Conservation (phyloP, 2,797 vertebrate genomes). For the Psittacula derbiana region DNA sequence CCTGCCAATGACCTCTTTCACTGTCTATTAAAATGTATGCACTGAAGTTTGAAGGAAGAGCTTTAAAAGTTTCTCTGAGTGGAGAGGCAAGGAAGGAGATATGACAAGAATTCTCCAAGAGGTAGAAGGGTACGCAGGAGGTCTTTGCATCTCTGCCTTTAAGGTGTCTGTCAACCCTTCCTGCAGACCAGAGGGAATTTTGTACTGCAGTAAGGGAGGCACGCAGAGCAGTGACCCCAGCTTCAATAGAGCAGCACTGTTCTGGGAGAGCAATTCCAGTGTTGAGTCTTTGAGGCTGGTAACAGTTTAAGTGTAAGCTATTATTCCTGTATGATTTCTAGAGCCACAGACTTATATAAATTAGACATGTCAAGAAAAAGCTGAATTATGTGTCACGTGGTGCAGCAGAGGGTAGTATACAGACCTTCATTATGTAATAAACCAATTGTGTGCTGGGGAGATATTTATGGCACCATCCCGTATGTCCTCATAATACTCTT, state of each 20-base stretch:
- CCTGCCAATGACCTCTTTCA: neutral
- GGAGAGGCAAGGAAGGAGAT: neutral
- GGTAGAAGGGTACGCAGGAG: neutral
- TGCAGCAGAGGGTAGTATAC: constrained; percentile 55
- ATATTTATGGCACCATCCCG: constrained; percentile 63
- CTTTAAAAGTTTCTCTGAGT: neutral
- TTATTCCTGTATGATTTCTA: constrained; percentile 19
- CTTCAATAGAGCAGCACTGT: accelerated
- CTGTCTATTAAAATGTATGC: neutral
- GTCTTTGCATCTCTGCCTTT: neutral
- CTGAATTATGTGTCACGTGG: constrained; percentile 25
- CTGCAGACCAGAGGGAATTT: neutral
- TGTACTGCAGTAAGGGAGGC: neutral
- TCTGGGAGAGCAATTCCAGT: neutral
- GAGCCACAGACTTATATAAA: constrained; percentile 34
- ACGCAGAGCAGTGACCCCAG: neutral
- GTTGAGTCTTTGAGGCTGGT: neutral
- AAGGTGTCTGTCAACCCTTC: neutral
- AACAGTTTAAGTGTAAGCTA: neutral
- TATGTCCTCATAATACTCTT: constrained; percentile 50
- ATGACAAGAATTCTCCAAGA: neutral
- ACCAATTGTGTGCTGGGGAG: constrained; percentile 59
- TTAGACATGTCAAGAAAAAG: constrained; percentile 30
- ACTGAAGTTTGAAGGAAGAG: neutral
- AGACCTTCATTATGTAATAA: constrained; percentile 68